A percentile compares a stretch with the other conserved stretches of the same genome.
Conservation (phyloP, 2,888 invertebrate genomes). For the Ormia ochracea region DNA sequence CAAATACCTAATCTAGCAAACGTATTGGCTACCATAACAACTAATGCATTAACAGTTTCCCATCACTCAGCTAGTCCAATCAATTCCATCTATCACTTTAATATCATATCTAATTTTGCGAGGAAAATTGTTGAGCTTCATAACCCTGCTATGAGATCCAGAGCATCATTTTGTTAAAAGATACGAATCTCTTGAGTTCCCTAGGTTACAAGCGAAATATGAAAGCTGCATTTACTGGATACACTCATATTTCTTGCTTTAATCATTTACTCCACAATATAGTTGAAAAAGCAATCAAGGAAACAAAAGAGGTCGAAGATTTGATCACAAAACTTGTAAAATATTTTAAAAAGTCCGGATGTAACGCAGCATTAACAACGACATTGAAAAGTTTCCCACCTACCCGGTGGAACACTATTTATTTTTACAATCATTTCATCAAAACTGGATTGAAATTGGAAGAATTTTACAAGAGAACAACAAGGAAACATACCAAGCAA, state of each 20-base stretch:
- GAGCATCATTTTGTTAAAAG: neutral
- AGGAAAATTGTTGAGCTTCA: neutral
- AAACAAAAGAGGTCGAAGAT: slow-evolving; percentile 11
- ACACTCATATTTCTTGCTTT: neutral
- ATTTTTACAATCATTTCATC: neutral
- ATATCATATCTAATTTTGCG: neutral
- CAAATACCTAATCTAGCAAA: neutral
- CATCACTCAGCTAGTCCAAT: neutral
- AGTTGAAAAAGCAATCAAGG: slow-evolving; percentile 10
- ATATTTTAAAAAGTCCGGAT: slow-evolving; percentile 17
- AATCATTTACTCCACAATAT: slow-evolving; percentile 3
- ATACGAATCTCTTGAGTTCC: too few relatives aligned
- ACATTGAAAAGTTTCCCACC: slow-evolving; percentile 23
- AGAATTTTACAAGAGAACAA: too few relatives aligned
- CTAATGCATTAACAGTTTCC: neutral
- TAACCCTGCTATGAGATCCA: neutral
- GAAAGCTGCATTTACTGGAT: neutral
- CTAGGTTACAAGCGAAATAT: too few relatives aligned
- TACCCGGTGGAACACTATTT: slow-evolving; percentile 24
- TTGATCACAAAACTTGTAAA: slow-evolving; percentile 6
- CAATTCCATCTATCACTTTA: neutral
- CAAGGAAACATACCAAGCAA: too few relatives aligned
- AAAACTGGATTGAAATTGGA: slow-evolving; percentile 21
- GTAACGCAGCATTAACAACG: neutral
- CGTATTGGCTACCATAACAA: neutral